These are phyloP conservation scores for Herpetotheres cachinnans DNA, from an alignment of 2,113 vertebrate genomes.

Conservation along the genomic window DNA sequence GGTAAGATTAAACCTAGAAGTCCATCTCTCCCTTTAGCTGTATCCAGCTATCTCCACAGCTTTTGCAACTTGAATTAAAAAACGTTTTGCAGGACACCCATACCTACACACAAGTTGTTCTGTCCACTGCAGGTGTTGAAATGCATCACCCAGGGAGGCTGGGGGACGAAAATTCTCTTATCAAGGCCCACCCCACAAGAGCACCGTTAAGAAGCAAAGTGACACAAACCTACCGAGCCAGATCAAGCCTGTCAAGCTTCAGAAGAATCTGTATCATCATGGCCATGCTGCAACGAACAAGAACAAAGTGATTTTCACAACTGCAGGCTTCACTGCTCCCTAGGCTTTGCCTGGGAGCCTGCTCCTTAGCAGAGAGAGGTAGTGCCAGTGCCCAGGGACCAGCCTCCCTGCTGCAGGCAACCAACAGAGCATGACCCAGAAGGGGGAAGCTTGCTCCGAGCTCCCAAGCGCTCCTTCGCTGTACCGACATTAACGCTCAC, in stretches of 20 bases:
- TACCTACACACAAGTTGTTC: fast-evolving
- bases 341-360: no score
- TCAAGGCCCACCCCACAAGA: fast-evolving
- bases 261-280: constrained; percentile 92
- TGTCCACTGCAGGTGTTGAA: not conserved
- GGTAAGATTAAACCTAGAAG: not conserved
- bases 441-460: fast-evolving
- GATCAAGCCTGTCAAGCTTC: constrained; percentile 90
- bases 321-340: no score
- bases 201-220: fast-evolving
- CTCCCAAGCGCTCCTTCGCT: not conserved
- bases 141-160: not conserved
- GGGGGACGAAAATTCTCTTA: not conserved
- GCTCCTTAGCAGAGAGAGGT: not conserved
- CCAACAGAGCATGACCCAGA: not conserved
- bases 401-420: fast-evolving
- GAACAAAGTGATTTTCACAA: fast-evolving
- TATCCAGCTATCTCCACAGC: not conserved
- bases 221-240: constrained; percentile 81
- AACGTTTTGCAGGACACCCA: fast-evolving
- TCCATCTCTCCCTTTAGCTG: not conserved
- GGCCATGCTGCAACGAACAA: constrained; percentile 79
- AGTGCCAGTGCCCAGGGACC: fast-evolving
- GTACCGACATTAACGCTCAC: fast-evolving
- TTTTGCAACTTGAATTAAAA: not conserved